A percentile compares a stretch with the other conserved stretches of the same genome.
These are phyloP conservation scores for Eulemur macaco DNA, from an alignment of 2,113 vertebrate species.

Conservation along the genomic window DNA sequence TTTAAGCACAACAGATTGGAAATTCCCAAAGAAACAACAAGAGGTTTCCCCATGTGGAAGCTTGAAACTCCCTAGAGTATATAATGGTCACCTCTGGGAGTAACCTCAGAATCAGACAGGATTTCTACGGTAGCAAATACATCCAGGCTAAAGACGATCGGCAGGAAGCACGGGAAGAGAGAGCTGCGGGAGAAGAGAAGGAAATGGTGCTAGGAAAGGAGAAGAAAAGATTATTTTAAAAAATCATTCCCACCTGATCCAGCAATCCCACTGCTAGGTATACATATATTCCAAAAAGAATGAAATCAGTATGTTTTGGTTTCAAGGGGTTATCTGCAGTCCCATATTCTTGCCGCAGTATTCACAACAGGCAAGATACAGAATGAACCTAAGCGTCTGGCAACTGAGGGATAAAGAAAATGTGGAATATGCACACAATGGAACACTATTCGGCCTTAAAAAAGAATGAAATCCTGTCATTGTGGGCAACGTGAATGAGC, in stretches of 20 bases:
- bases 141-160: background rate
- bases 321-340: too few species aligned
- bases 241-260: background rate
- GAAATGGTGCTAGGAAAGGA: background rate
- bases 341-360: too few species aligned
- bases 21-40: background rate
- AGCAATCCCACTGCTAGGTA: background rate
- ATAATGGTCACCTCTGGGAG: background rate
- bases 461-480: too few species aligned
- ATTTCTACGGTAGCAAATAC: background rate
- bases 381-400: too few species aligned
- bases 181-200: background rate
- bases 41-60: background rate
- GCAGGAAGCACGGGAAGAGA: background rate
- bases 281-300: background rate
- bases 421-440: too few species aligned
- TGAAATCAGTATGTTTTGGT: too few species aligned
- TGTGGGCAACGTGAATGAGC: too few species aligned
- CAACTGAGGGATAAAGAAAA: too few species aligned
- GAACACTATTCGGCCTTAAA: too few species aligned
- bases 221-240: background rate
- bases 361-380: too few species aligned
- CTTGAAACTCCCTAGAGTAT: background rate
- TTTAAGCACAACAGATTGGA: background rate
- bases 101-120: background rate